Percentiles rank a stretch among this genome's conserved stretches.
Conservation (phyloP, 2,888 invertebrate species). For the Caradrina kadenii region DNA sequence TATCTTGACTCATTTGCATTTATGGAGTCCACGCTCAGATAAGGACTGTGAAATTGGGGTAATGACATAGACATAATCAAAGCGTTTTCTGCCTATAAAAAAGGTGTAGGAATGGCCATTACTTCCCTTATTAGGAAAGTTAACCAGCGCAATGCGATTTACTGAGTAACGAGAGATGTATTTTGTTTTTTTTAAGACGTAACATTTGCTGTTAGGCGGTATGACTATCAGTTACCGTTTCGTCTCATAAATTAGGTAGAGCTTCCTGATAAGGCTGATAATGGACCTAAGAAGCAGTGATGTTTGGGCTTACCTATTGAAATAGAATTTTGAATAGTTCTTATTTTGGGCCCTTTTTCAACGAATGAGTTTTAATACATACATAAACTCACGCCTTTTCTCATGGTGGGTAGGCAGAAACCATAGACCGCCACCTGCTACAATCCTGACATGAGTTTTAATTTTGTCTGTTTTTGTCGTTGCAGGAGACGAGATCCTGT, state of each 20-base stretch:
- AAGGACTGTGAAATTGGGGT: conserved; percentile 15
- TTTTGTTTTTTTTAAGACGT: background rate
- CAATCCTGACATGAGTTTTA: background rate
- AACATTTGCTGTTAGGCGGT: background rate
- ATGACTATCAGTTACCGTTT: background rate
- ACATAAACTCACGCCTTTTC: too few species aligned
- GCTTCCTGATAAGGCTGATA: too few species aligned
- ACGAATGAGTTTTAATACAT: background rate
- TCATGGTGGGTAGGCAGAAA: too few species aligned
- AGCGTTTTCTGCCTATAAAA: conserved; percentile 13
- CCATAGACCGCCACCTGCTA: too few species aligned
- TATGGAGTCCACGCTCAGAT: conserved; percentile 1
- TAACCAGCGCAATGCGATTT: background rate
- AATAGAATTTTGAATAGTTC: too few species aligned
- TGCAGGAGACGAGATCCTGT: conserved; percentile 95
- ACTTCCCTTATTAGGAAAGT: conserved; percentile 4
- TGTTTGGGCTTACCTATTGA: too few species aligned
- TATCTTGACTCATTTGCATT: conserved; percentile 14
- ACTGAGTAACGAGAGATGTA: conserved; percentile 2
- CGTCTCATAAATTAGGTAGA: background rate
- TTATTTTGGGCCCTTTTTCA: background rate
- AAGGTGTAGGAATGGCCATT: conserved; percentile 13
- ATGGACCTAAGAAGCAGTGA: too few species aligned
- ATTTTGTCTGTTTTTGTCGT: conserved; percentile 58
- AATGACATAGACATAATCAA: conserved; percentile 23